Base-by-base conservation (phyloP, 2,113 vertebrate species). In the Ciconia stormi region DNA sequence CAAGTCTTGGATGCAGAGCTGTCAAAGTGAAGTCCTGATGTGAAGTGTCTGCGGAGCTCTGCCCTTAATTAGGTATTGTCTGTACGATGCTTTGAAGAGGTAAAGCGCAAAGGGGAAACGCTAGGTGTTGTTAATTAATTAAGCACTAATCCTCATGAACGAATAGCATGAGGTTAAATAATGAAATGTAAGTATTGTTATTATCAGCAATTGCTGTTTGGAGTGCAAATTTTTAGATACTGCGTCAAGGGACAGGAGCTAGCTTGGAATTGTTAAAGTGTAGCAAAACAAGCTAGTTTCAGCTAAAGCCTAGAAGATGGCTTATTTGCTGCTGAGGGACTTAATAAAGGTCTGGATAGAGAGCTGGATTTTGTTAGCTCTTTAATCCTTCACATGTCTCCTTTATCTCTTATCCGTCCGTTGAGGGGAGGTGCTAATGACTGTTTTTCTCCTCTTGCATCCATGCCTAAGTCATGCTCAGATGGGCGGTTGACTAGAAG, bases 71-170 rank as follows among this genome's bases (percentile, higher is more conserved):
- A 95, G 96, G 38, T 82, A 94, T 81, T 82, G 81, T 93, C 8
- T 58, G 91, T 91, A 88, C 0, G 29, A 70, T 30, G 78, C 91
- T 96, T 96, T 97, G 95, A 97, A 96, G 95, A 96, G 92, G 90
- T 87, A 95, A 94, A 94, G 76, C 63, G 59, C 89, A 96, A 82
- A 96, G 95, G 96, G 95, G 94, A 95, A 97, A 92, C 80, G 71
- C 93, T 96, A 95, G 95, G 95, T 97, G 95, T 94, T 95, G 82
- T 66, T 97, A 97, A 96, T 96, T 97, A 97, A 97, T 97, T 96
- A 95, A 94, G 89, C 89, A 59, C 82, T 95, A 95, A 95, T 93
- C 69, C 71, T 97, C 94, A 84, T 91, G 91, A 91, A 94, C 36
- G 6, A 97, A 96, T 95, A 95, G 78, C 94, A 91, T 95, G 95